Conservation (phyloP, 1,140 invertebrate genomes). For the Stegodyphus dumicola region DNA sequence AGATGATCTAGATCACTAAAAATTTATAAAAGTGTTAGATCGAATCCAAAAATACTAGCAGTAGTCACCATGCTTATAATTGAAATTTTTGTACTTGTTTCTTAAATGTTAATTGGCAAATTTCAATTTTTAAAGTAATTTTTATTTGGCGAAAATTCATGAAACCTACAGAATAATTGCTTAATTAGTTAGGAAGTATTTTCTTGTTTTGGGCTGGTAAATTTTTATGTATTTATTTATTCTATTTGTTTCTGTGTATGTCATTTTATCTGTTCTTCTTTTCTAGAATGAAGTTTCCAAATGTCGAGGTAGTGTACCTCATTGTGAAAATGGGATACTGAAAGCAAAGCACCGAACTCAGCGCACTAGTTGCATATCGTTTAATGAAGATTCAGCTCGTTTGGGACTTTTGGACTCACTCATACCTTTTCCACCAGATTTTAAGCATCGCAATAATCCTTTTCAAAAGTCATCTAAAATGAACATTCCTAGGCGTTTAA, state of each 20-base stretch:
- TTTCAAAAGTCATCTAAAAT: slow-evolving; percentile 12
- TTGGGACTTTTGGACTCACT: slow-evolving; percentile 36
- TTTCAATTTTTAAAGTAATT: too few species aligned
- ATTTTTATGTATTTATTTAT: not conserved
- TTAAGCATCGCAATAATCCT: slow-evolving; percentile 22
- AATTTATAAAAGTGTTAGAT: too few species aligned
- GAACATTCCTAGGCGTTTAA: not conserved
- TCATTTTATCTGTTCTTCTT: not conserved
- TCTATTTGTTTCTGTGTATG: not conserved
- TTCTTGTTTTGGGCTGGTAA: too few species aligned
- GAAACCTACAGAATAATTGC: too few species aligned
- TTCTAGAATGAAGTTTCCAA: slow-evolving; percentile 33
- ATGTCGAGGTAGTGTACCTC: slow-evolving; percentile 20
- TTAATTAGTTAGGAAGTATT: not conserved
- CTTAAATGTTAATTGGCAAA: too few species aligned
- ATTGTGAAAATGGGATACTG: slow-evolving; percentile 38
- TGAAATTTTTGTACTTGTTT: too few species aligned
- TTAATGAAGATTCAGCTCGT: slow-evolving; percentile 28
- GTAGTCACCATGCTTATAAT: too few species aligned
- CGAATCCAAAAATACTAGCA: too few species aligned
- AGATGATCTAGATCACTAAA: too few species aligned
- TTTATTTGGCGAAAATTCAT: too few species aligned
- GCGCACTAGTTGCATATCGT: not conserved
- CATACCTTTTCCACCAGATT: slow-evolving; percentile 41
- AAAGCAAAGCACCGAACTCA: slow-evolving; percentile 15